Conservation (phyloP, 2,888 invertebrate genomes). For the Drosophila austrosaltans region DNA sequence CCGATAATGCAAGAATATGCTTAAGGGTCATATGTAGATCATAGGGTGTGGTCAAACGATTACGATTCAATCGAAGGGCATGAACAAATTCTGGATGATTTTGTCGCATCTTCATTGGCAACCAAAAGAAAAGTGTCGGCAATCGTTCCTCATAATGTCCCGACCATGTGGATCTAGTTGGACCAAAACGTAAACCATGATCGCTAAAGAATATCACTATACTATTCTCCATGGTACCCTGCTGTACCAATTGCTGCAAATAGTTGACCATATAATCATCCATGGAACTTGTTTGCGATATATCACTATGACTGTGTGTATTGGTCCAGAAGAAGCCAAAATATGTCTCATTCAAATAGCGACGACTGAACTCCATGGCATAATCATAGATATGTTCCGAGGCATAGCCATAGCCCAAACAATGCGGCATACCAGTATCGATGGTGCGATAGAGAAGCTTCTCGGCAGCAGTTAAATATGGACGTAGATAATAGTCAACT, state of each 20-base stretch:
- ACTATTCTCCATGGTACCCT: constrained; percentile 87
- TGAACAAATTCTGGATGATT: constrained; percentile 85
- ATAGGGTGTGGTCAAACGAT: constrained; percentile 89
- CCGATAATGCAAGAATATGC: constrained; percentile 86
- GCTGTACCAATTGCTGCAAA: constrained; percentile 85
- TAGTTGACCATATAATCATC: constrained; percentile 87
- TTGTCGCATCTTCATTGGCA: constrained; percentile 87
- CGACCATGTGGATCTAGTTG: constrained; percentile 87
- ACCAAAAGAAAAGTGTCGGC: constrained; percentile 89
- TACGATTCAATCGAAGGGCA: constrained; percentile 86
- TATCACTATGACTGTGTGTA: constrained; percentile 89
- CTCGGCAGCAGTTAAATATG: constrained; percentile 89
- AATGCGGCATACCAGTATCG: constrained; percentile 85
- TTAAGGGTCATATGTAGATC: constrained; percentile 90
- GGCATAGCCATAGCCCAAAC: constrained; percentile 86
- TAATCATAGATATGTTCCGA: constrained; percentile 89
- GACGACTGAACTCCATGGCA: constrained; percentile 87
- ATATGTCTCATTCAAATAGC: constrained; percentile 86
- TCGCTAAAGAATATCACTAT: constrained; percentile 90
- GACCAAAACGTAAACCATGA: constrained; percentile 91
- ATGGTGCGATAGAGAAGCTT: constrained; percentile 84
- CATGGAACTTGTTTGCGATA: constrained; percentile 88
- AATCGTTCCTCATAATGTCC: constrained; percentile 92
- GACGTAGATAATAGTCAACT: constrained; percentile 91
- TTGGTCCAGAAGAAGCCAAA: constrained; percentile 93